phyloP scores from a whole-genome alignment of 2,797 vertebrate genomes.

The Crenuchus spilurus region DNA sequence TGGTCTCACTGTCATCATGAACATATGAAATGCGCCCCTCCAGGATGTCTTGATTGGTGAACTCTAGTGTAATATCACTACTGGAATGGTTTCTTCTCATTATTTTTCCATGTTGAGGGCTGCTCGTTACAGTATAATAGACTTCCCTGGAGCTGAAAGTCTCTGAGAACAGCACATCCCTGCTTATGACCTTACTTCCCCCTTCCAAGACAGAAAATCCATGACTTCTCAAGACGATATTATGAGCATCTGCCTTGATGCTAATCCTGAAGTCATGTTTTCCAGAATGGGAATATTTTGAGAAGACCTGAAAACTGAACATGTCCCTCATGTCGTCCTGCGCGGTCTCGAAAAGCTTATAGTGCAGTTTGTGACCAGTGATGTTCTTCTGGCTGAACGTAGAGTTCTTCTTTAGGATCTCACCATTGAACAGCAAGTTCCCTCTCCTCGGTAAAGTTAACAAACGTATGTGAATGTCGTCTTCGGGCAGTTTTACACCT shows the following conservation, averaged over 20 bases:
- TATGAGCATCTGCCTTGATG: conserved; percentile 75
- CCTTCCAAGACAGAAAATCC: conserved; percentile 85
- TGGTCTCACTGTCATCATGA: conserved; percentile 88
- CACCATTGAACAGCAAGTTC: conserved; percentile 74
- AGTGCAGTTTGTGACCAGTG: conserved; percentile 78
- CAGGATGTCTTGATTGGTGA: conserved; percentile 83
- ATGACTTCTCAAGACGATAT: conserved; percentile 77
- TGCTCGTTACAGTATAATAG: conserved; percentile 75
- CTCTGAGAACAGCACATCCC: conserved; percentile 79
- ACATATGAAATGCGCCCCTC: conserved; percentile 81
- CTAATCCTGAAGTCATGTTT: conserved; percentile 79
- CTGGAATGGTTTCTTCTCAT: conserved; percentile 74
- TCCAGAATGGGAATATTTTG: conserved; percentile 74
- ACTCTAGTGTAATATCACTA: conserved; percentile 72
- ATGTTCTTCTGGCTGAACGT: conserved; percentile 86
- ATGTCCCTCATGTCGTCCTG: conserved; percentile 75
- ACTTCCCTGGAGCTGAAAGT: conserved; percentile 72
- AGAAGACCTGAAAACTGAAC: conserved; percentile 83
- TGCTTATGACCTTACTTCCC: conserved; percentile 83
- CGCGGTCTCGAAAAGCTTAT: conserved; percentile 72
- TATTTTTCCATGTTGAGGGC: conserved; percentile 82
- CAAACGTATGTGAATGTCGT: conserved; percentile 79
- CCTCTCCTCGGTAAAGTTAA: conserved; percentile 83
- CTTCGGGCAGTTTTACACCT: conserved; percentile 74
- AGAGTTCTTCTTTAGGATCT: conserved; percentile 75